Conservation (phyloP, 1,140 invertebrate genomes). For the Cepaea nemoralis region DNA sequence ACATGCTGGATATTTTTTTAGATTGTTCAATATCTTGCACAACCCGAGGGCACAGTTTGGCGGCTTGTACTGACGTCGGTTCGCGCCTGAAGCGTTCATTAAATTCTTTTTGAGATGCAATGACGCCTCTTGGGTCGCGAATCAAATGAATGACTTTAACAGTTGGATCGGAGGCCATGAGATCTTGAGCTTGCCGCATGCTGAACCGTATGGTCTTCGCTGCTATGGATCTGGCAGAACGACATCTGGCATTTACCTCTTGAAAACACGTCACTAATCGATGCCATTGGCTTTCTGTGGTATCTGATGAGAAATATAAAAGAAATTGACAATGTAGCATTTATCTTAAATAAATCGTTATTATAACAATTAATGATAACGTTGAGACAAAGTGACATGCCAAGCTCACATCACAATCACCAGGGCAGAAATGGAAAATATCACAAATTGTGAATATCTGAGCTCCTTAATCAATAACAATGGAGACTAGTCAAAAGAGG, state of each 20-base stretch:
- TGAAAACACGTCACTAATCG: no score
- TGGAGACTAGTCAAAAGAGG: no score
- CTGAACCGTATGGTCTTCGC: conserved; percentile 3
- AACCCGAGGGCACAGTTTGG: conserved; percentile 21
- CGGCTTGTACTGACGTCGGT: background rate
- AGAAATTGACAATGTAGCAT: no score
- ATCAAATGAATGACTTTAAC: conserved; percentile 44
- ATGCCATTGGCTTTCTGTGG: no score
- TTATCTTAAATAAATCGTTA: no score
- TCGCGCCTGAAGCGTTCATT: background rate
- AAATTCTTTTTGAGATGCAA: background rate
- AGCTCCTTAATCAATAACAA: no score
- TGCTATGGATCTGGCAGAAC: background rate
- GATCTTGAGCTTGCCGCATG: conserved; percentile 3
- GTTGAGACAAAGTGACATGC: no score
- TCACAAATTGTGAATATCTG: no score
- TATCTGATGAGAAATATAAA: no score
- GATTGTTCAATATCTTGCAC: conserved; percentile 8
- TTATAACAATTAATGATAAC: no score
- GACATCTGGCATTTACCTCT: background rate
- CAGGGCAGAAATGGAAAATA: no score
- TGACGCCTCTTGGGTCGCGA: conserved; percentile 44
- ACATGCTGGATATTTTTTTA: background rate
- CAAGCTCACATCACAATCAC: no score
- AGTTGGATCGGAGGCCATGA: background rate